phyloP scores from a whole-genome alignment of 2,797 vertebrate species.

The Liasis olivaceus region DNA sequence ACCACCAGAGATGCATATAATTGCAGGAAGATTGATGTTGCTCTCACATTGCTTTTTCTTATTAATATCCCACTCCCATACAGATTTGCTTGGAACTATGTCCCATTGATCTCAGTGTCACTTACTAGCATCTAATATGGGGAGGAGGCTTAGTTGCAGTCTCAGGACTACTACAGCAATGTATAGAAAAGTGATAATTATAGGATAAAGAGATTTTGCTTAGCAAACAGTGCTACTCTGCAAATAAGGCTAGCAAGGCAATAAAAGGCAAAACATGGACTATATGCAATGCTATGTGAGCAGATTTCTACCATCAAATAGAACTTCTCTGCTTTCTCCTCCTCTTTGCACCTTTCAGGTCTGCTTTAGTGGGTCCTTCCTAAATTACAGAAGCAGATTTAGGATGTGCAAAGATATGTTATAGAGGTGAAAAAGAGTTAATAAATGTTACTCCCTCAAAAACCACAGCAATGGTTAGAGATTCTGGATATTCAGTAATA shows the following conservation, averaged over 20 bases:
- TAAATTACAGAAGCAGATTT: neutral
- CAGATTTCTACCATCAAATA: neutral
- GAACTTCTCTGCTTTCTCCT: neutral
- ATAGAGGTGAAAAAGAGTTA: neutral
- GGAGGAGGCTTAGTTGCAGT: conserved; percentile 45
- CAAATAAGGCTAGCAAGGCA: conserved; percentile 60
- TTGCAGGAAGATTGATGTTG: conserved; percentile 46
- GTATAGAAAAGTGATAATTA: conserved; percentile 69
- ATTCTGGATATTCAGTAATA: neutral
- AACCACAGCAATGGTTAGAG: neutral
- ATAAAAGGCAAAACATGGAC: conserved; percentile 56
- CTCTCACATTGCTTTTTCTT: conserved; percentile 62
- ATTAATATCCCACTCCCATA: conserved; percentile 31
- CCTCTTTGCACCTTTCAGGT: neutral
- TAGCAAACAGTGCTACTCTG: conserved; percentile 56
- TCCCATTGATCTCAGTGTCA: conserved; percentile 13
- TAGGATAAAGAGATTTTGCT: conserved; percentile 33
- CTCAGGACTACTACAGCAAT: conserved; percentile 66
- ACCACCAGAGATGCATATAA: conserved; percentile 63
- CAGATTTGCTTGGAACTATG: neutral
- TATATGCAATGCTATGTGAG: neutral
- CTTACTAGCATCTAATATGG: neutral
- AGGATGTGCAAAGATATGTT: neutral
- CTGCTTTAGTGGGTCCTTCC: neutral
- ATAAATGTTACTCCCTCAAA: neutral